Evolutionary conservation across 2,888 invertebrate species (phyloP).

Genomic region (Eristalis arbustorum): DNA sequence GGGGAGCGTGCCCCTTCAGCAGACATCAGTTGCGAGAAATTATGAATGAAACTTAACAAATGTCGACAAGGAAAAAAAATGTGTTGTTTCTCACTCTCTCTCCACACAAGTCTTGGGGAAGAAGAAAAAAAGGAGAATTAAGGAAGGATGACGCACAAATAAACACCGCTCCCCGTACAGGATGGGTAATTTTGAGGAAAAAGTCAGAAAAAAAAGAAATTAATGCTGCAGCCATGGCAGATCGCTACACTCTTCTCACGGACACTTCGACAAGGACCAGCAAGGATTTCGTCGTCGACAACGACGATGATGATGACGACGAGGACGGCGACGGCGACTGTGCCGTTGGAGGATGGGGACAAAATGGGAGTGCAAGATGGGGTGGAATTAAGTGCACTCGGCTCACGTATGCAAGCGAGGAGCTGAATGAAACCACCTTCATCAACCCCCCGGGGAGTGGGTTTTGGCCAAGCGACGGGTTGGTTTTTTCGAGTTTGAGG

Average conservation of each 20-base stretch:
- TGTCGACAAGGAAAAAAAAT: conserved; percentile 41
- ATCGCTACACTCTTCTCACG: not conserved
- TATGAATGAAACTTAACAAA: conserved; percentile 65
- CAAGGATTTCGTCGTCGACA: not conserved
- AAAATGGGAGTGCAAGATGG: conserved; percentile 11
- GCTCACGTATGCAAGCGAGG: conserved; percentile 63
- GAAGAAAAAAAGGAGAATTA: not conserved
- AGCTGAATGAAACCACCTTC: conserved; percentile 52
- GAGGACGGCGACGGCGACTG: conserved; percentile 5
- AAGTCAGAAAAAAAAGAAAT: conserved; percentile 43
- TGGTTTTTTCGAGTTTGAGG: not conserved
- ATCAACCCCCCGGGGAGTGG: not conserved
- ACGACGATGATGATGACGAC: not conserved
- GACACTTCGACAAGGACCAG: not conserved
- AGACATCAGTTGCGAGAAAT: conserved; percentile 37
- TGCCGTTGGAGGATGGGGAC: not conserved
- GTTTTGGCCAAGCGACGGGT: not conserved
- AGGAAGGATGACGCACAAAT: conserved; percentile 3
- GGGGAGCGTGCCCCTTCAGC: conserved; percentile 39
- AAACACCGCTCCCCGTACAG: conserved; percentile 3
- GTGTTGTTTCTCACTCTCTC: conserved; percentile 26
- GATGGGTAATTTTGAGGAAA: conserved; percentile 44
- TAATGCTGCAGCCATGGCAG: conserved; percentile 22
- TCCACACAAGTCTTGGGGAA: not conserved
- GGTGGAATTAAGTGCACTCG: conserved; percentile 50